Base-by-base conservation (phyloP, 2,113 vertebrate genomes). In the Garra rufa region DNA sequence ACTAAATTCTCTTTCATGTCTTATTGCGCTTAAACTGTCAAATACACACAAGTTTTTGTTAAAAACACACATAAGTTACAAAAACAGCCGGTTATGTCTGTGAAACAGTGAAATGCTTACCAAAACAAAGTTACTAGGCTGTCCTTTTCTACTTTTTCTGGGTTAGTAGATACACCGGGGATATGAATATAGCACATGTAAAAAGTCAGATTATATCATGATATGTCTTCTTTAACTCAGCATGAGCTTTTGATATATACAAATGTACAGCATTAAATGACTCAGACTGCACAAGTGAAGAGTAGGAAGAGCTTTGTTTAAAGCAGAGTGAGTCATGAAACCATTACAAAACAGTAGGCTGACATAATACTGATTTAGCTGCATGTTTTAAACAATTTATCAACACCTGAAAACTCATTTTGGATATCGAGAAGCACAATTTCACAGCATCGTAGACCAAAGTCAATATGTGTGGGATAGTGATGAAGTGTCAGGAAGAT, bases 391-490 rank as follows among this genome's bases (percentile, higher is more conserved):
- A 73, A 73, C 41, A 50, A 19, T 76, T 52, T 6, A 30, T 76
- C 13, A 57, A 61, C 76, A 61, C 50, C 14, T 74, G 2, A 43
- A 77, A 78, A 65, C 8, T 30, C 46, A 17, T 79, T 63, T 63
- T 34, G 34, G 21, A 9, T 65, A 19, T 9, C 9, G n/a, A 61
- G n/a, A 61, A 79, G 52, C 52, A 34, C 15, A 38, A 3, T n/a
- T 77, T 41, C 1, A 57, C 3, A 52, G 50, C n/a, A 80, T 57
- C 9, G 50, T 21, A 78, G 43, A 19, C 28, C 41, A 69, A 78
- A 70, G 76, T 44, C 41, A 61, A 34, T 44, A 71, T 5, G 15
- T 74, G 71, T 46, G 14, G 24, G 10, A 46, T 74, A 21, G 26
- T 13, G 30, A 61, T 48, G 13, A 61, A 65, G 38, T 41, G 52